A percentile compares a stretch with the other conserved stretches of the same genome.
phyloP scores from a whole-genome alignment of 1,140 invertebrate genomes.

The Chionoecetes opilio region DNA sequence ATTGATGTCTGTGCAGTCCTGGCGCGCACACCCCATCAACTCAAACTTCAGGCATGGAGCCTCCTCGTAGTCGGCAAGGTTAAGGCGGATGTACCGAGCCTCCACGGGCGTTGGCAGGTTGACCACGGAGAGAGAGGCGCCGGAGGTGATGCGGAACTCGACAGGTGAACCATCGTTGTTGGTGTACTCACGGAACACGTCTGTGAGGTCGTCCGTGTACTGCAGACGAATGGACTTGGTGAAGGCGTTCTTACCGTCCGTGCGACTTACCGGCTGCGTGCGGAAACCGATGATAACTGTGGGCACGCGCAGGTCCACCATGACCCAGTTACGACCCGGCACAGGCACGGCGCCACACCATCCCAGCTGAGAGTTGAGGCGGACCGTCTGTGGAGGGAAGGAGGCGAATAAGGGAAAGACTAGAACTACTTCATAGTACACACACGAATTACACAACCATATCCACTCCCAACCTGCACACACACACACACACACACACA shows the following conservation, averaged over 20 bases:
- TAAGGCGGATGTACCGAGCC: slow-evolving; percentile 93
- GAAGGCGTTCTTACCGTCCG: slow-evolving; percentile 92
- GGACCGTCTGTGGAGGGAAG: slow-evolving; percentile 84
- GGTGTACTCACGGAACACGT: slow-evolving; percentile 94
- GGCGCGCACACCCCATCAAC: slow-evolving; percentile 95
- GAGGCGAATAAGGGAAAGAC: background rate
- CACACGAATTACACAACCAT: too few species aligned
- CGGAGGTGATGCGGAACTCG: slow-evolving; percentile 94
- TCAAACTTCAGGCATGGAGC: slow-evolving; percentile 96
- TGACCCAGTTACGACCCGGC: slow-evolving; percentile 93
- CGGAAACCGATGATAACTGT: slow-evolving; percentile 95
- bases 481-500: too few species aligned
- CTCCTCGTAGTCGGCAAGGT: slow-evolving; percentile 93
- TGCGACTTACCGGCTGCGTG: slow-evolving; percentile 92
- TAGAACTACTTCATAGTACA: background rate
- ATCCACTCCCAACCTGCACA: too few species aligned
- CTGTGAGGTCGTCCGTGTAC: slow-evolving; percentile 94
- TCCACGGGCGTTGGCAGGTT: slow-evolving; percentile 96
- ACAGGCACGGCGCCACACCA: slow-evolving; percentile 95
- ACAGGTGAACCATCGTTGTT: slow-evolving; percentile 96
- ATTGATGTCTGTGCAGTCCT: slow-evolving; percentile 96
- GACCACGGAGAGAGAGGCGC: slow-evolving; percentile 91
- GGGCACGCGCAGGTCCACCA: slow-evolving; percentile 94
- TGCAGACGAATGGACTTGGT: slow-evolving; percentile 94
- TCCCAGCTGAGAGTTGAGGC: slow-evolving; percentile 91